Conservation (phyloP, 2,113 vertebrate genomes). For the Bos indicus region DNA sequence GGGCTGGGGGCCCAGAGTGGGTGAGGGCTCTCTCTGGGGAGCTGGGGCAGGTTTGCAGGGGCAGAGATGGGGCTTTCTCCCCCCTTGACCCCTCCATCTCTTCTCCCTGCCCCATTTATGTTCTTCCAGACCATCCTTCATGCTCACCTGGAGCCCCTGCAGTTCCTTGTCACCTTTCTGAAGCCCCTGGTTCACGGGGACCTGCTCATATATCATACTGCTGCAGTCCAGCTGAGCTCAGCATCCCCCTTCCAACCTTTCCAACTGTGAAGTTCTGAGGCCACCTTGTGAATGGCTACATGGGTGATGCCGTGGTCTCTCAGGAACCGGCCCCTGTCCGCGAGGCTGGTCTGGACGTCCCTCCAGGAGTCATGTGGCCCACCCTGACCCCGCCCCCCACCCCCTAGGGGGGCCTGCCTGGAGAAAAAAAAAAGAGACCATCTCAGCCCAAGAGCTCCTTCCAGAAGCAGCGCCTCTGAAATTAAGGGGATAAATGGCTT, state of each 20-base stretch:
- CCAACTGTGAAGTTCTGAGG: not conserved
- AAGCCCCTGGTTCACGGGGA: not conserved
- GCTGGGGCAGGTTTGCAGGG: not conserved
- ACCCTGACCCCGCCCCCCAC: not conserved
- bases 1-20: not conserved
- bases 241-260: not conserved
- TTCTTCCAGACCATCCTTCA: not conserved
- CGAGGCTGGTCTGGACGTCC: rapidly evolving
- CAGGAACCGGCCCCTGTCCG: rapidly evolving
- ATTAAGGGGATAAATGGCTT: not conserved
- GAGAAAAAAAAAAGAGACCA: not conserved
- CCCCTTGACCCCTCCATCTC: too few relatives aligned
- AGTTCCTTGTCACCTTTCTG: not conserved
- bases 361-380: not conserved
- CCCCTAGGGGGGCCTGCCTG: not conserved
- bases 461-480: not conserved
- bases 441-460: not conserved
- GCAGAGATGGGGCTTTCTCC: not conserved
- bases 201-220: not conserved
- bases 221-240: not conserved
- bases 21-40: too few relatives aligned
- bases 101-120: not conserved
- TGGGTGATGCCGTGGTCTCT: not conserved
- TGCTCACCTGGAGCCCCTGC: not conserved
- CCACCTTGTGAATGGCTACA: not conserved